A percentile compares a stretch with the other conserved stretches of the same genome.
phyloP scores from a whole-genome alignment of 2,797 vertebrate species.

The Fundulus diaphanus region DNA sequence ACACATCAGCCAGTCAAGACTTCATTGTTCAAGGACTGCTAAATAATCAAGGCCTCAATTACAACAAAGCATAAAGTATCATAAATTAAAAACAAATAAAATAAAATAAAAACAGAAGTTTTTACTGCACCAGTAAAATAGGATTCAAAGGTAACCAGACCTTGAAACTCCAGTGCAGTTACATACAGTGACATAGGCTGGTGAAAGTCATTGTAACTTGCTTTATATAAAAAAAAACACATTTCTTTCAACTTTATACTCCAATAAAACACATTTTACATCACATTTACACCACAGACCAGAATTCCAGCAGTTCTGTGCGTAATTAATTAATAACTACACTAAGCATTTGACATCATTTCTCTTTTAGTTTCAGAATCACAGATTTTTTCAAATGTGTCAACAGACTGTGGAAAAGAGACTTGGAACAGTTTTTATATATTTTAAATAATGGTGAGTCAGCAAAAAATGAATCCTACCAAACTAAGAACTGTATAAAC shows the following conservation, averaged over 20 bases:
- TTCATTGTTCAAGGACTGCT: slow-evolving; percentile 26
- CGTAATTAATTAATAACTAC: background rate
- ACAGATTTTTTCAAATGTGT: background rate
- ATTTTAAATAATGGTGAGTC: background rate
- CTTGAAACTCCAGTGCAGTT: background rate
- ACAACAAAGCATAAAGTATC: background rate
- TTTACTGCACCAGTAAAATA: background rate
- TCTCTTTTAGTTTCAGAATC: background rate
- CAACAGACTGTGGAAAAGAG: background rate
- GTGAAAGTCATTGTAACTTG: background rate
- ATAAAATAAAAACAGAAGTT: background rate
- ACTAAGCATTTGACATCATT: background rate
- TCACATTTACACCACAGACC: background rate
- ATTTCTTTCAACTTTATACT: background rate
- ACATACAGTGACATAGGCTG: background rate
- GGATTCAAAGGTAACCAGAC: slow-evolving; percentile 15
- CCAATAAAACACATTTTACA: background rate
- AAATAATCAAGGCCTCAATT: background rate
- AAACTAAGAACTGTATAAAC: background rate
- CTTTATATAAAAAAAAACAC: background rate
- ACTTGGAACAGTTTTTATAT: background rate
- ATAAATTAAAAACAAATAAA: background rate
- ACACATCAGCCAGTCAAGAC: slow-evolving; percentile 37
- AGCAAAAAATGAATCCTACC: background rate
- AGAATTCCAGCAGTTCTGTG: background rate